Evolutionary conservation across 2,113 vertebrate genomes (phyloP).

Genomic region (Ctenomys sociabilis): DNA sequence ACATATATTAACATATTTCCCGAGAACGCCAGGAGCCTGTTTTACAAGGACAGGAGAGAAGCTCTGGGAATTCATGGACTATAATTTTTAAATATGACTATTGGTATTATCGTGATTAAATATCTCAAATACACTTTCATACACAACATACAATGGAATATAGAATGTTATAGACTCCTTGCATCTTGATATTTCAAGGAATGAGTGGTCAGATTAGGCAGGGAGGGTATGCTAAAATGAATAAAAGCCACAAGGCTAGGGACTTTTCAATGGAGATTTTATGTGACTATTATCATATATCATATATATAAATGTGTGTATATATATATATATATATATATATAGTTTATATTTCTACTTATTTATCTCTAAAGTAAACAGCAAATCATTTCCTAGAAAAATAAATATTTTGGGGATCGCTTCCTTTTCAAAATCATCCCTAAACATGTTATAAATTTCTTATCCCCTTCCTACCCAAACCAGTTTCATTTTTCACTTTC

Average conservation of each 20-base stretch:
- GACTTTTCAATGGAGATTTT: background rate
- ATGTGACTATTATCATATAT: background rate
- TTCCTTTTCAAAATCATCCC: background rate
- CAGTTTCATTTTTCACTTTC: constrained; percentile 64
- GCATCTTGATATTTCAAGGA: background rate
- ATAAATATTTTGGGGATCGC: background rate
- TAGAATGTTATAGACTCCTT: background rate
- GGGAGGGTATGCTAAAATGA: background rate
- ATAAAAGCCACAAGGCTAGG: background rate
- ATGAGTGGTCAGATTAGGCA: background rate
- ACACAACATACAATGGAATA: background rate
- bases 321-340: background rate
- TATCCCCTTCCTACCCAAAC: background rate
- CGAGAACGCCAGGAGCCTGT: background rate
- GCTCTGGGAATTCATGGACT: background rate
- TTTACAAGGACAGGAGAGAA: background rate
- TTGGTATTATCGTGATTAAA: background rate
- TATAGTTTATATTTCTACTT: constrained; percentile 24
- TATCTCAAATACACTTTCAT: background rate
- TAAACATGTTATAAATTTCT: background rate
- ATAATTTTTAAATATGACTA: background rate
- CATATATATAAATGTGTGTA: too few relatives aligned
- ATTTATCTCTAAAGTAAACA: constrained; percentile 18
- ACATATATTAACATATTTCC: background rate
- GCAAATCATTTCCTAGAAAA: constrained; percentile 26